phyloP scores from a whole-genome alignment of 2,888 invertebrate genomes.

The Molorchus minor region DNA sequence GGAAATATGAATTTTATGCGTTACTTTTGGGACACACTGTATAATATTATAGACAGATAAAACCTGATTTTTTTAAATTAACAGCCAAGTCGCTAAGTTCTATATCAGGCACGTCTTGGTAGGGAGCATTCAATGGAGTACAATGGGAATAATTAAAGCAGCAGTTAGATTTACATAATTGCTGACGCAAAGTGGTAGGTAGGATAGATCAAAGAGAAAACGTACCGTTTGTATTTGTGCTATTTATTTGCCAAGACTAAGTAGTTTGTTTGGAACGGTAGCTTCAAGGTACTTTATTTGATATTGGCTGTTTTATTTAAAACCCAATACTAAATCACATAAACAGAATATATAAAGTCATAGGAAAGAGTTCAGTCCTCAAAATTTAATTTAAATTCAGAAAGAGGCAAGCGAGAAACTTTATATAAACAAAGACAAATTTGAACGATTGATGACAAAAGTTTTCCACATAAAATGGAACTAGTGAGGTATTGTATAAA shows the following conservation, averaged over 20 bases:
- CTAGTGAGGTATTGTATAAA: constrained; percentile 31
- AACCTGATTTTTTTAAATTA: too few species aligned
- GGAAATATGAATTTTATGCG: too few species aligned
- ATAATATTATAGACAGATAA: too few species aligned
- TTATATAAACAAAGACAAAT: constrained; percentile 40
- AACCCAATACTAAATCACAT: constrained; percentile 6
- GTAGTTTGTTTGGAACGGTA: constrained; percentile 1
- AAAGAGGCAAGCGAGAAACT: constrained; percentile 38
- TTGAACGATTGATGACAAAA: constrained; percentile 46
- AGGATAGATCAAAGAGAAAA: neutral
- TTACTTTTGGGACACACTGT: too few species aligned
- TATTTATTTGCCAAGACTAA: constrained; percentile 2
- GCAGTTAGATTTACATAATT: neutral
- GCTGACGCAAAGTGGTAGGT: neutral
- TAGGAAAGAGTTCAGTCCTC: constrained; percentile 18
- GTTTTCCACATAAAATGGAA: constrained; percentile 31
- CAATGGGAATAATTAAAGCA: neutral
- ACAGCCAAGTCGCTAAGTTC: too few species aligned
- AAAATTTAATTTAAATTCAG: constrained; percentile 42
- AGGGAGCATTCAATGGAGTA: neutral
- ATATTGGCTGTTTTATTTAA: neutral
- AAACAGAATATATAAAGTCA: constrained; percentile 22
- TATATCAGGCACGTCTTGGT: too few species aligned
- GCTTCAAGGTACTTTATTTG: neutral
- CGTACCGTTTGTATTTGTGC: neutral